A percentile compares a stretch with the other conserved stretches of the same genome.
Evolutionary conservation across 1,140 invertebrate genomes (phyloP).

Genomic region (Ooceraea biroi): DNA sequence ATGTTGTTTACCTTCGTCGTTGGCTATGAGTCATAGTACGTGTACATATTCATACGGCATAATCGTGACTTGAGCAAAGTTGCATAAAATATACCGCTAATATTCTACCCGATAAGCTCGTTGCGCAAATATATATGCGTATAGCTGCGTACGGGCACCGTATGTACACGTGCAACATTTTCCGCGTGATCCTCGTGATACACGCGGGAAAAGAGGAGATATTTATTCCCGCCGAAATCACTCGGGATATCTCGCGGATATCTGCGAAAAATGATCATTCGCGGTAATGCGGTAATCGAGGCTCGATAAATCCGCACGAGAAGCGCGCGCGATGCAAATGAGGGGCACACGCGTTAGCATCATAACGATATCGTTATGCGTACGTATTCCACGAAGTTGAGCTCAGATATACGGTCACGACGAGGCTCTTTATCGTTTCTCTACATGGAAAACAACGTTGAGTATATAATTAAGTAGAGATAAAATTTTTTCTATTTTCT

Average conservation of each 20-base stretch:
- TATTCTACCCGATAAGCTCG: conserved; percentile 28
- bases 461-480: too few species aligned
- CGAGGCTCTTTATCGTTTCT: too few species aligned
- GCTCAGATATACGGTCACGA: neutral
- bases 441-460: too few species aligned
- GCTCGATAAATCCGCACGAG: too few species aligned
- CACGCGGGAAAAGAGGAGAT: neutral
- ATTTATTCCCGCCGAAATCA: neutral
- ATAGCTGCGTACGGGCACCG: neutral
- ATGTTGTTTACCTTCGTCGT: conserved; percentile 3
- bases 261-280: neutral
- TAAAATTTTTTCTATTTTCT: too few species aligned
- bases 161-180: neutral
- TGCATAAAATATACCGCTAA: conserved; percentile 20
- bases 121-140: neutral
- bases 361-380: too few species aligned
- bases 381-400: too few species aligned
- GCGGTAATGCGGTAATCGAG: neutral
- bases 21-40: conserved; percentile 10
- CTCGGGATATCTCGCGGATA: too few species aligned
- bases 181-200: neutral
- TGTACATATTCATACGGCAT: conserved; percentile 40
- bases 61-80: conserved; percentile 1
- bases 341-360: too few species aligned
- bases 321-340: too few species aligned